Base-by-base conservation (phyloP, 1,140 invertebrate genomes). In the Drosophila paulistorum region DNA sequence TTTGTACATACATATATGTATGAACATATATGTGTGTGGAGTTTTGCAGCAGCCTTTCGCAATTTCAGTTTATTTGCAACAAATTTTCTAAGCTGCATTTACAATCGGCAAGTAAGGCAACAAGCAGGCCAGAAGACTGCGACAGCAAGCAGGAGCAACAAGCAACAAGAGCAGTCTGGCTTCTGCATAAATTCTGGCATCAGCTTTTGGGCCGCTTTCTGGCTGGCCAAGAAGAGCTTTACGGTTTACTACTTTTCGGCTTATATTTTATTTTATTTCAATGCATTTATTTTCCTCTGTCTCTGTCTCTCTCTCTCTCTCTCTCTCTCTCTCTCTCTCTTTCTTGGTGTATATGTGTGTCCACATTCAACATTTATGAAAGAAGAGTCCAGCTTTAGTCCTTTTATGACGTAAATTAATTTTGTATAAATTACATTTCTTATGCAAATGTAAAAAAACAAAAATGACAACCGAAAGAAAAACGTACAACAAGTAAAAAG, bases 21-120 rank as follows among this genome's bases (percentile, higher is more conserved):
- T 65, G 17, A 62, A 13, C 54, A 54, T 45, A 42, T 64, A 51
- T 65, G 69, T 77, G 73, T 77, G 81, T 87, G 76, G 82, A 77
- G 79, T 86, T 79, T 87, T 35, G 67, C 33, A 87, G 69, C 82
- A 87, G 79, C 76, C 83, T 69, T 87, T 86, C 45, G 83, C 82
- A 83, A 87, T 86, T 86, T 89, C 84, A 83, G 79, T 87, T 86
- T 86, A 86, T 86, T 89, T 86, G 83, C 79, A 83, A 83, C 83
- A 86, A 86, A 86, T 83, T 59, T 59, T 86, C 83, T 86, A 86
- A 86, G 84, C 84, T 89, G 83, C 83, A 86, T 83, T 77, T 87
- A 87, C 83, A 86, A 86, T 86, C 66, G 79, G 79, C 83, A 66
- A 72, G 37, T 33, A 33, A 35, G 37, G 82, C 79, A 86, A 73